phyloP scores from a whole-genome alignment of 1,140 invertebrate species.

The Drosophila ficusphila region DNA sequence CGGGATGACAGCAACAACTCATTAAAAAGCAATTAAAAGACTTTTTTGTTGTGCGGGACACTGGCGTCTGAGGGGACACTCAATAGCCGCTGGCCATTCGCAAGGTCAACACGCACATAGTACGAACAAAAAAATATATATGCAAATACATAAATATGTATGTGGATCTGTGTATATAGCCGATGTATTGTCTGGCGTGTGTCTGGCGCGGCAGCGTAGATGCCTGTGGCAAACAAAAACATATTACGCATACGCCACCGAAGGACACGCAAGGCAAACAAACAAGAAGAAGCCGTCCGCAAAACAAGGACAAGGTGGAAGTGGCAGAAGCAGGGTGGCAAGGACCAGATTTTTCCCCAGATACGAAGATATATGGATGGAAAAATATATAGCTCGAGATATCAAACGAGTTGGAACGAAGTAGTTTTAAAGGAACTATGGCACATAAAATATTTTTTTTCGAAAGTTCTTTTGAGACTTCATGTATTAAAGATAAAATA shows the following conservation, averaged over 20 bases:
- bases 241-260: slow-evolving; percentile 65
- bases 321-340: too few species aligned
- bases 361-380: slow-evolving; percentile 29
- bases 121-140: slow-evolving; percentile 11
- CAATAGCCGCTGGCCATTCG: slow-evolving; percentile 57
- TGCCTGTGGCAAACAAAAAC: slow-evolving; percentile 58
- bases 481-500: background rate
- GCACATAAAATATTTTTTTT: slow-evolving; percentile 5
- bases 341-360: slow-evolving; percentile 9
- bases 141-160: background rate
- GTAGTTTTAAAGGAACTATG: background rate
- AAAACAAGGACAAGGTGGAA: slow-evolving; percentile 34
- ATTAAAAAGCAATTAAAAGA: slow-evolving; percentile 73
- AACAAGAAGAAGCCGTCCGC: slow-evolving; percentile 43
- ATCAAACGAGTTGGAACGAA: slow-evolving; percentile 18
- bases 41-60: slow-evolving; percentile 45
- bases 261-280: slow-evolving; percentile 54
- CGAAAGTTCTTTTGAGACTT: background rate
- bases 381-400: slow-evolving; percentile 25
- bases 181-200: slow-evolving; percentile 48
- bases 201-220: slow-evolving; percentile 33
- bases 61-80: slow-evolving; percentile 20
- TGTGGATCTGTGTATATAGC: slow-evolving; percentile 17
- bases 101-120: slow-evolving; percentile 63
- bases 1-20: slow-evolving; percentile 36